A percentile compares a stretch with the other conserved stretches of the same genome.
phyloP scores from a whole-genome alignment of 2,797 vertebrate species.

The Pangasius larnaudii region DNA sequence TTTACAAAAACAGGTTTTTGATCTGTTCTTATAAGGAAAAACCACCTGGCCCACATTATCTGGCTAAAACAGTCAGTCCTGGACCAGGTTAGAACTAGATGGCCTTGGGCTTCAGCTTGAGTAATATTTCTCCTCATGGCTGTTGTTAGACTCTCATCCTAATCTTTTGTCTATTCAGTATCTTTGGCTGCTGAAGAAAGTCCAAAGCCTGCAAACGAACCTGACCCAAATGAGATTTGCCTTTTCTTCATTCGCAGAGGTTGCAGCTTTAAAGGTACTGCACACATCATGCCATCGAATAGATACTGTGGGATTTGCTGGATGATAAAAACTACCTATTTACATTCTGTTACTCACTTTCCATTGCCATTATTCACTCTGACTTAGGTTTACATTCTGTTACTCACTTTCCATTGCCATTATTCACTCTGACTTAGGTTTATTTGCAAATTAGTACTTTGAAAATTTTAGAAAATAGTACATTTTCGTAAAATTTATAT shows the following conservation, averaged over 20 bases:
- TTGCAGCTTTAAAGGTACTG: constrained; percentile 80
- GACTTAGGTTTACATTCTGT: neutral
- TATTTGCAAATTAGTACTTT: constrained; percentile 5
- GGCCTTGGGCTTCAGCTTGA: neutral
- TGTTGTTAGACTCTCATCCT: neutral
- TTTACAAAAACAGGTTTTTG: constrained; percentile 73
- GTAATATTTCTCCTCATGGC: neutral
- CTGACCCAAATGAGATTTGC: constrained; percentile 81
- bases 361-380: neutral
- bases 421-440: neutral
- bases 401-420: neutral
- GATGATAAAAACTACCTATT: neutral
- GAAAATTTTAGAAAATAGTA: too few species aligned
- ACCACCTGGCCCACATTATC: neutral
- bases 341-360: neutral
- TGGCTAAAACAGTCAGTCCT: constrained; percentile 3
- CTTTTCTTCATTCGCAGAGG: constrained; percentile 77
- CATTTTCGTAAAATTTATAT: too few species aligned
- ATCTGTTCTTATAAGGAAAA: constrained; percentile 55
- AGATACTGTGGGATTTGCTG: neutral
- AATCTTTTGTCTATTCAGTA: neutral
- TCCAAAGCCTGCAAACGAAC: constrained; percentile 56
- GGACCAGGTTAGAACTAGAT: constrained; percentile 22
- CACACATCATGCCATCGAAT: neutral
- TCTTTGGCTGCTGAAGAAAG: constrained; percentile 18